These are phyloP conservation scores for Gasterosteus aculeatus DNA, from an alignment of 2,113 vertebrate species.

Conservation along the genomic window DNA sequence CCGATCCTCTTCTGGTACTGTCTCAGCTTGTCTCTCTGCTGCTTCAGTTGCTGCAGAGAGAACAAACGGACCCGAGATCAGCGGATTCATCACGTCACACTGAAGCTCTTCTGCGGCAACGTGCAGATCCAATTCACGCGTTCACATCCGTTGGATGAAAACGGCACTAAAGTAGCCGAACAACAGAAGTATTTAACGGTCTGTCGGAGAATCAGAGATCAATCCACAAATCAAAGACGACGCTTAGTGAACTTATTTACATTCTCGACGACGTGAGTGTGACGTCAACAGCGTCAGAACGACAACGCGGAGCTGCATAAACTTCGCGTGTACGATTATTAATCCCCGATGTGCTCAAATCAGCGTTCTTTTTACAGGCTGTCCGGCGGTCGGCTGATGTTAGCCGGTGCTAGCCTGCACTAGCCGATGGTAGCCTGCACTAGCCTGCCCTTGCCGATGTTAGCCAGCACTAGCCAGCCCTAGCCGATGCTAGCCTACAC, in stretches of 20 bases:
- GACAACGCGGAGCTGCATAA: rapidly evolving
- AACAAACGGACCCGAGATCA: background rate
- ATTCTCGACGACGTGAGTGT: background rate
- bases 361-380: background rate
- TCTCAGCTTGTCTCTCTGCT: slow-evolving; percentile 93
- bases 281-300: rapidly evolving
- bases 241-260: too few relatives aligned
- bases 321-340: rapidly evolving
- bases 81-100: too few relatives aligned
- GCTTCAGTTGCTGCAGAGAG: slow-evolving; percentile 90
- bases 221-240: background rate
- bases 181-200: background rate
- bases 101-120: too few relatives aligned
- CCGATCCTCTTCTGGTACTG: slow-evolving; percentile 90
- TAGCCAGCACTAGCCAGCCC: too few relatives aligned
- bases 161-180: background rate
- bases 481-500: too few relatives aligned
- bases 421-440: slow-evolving; percentile 31
- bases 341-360: background rate
- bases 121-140: too few relatives aligned
- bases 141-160: background rate
- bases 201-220: rapidly evolving
- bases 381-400: too few relatives aligned
- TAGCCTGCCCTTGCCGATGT: background rate
- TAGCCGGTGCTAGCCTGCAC: background rate